Evolutionary conservation across 2,797 vertebrate genomes (phyloP), one percentile per base, ranked within the genome.

Genomic region (Leptodactylus fallax): DNA sequence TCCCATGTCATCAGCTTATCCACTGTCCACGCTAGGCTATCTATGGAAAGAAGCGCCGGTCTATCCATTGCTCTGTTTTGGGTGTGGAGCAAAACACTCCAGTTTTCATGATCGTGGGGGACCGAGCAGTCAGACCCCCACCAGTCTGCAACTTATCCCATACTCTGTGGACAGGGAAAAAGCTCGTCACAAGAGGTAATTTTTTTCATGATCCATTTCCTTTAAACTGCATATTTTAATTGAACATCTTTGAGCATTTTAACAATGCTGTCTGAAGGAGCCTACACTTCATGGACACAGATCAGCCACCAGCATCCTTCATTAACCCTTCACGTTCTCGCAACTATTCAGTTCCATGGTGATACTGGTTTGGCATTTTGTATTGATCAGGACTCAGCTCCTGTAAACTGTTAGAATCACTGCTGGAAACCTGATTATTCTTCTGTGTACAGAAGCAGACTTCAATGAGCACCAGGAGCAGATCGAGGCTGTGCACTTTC

Each of bases 401-500:
- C 47, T 47, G 21, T 19, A 61, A 74, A 36, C 69, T 60, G 67
- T 76, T 63, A 53, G 56, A 56, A 6, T 23, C 58, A 17, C 60
- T 65, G 45, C 19, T 79, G 60, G 85, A 56, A n/a, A 56, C 12
- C 12, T 16, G 76, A 67, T 79, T 79, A 67, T 85, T 13, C 60
- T 16, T 0, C n/a, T 21, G 7, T 53, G 56, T 13, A 77, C 71
- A 36, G 55, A 27, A 5, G 25, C 77, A 58, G 55, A 14, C 53
- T 55, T 78, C 76, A 23, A 53, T 45, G 55, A 58, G 27, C 78
- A 21, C 72, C 72, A 14, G 56, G 14, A 49, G 67, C 71, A 61
- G 71, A 85, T 56, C 55, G 19, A 81, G 79, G 60, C 60, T 4
- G 16, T 81, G 79, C 21, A 63, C 58, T 81, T 81, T 81, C 25